Percentiles rank a stretch among this genome's conserved stretches.
Conservation (phyloP, 35 echinoderm and acorn worm species). For the Stichopus chloronotus region DNA sequence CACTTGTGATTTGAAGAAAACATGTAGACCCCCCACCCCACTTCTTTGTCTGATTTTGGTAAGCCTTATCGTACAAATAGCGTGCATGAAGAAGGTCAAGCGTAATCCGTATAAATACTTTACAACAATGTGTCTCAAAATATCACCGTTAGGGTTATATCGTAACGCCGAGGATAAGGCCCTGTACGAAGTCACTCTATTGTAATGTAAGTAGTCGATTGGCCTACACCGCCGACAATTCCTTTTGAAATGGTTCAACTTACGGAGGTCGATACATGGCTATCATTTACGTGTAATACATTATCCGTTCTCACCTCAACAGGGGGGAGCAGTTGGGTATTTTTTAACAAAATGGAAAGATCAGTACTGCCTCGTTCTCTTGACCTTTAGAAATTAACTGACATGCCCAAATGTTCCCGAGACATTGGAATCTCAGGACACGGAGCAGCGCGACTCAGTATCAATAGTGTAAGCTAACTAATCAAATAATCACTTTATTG, state of each 20-base stretch:
- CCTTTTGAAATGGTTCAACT: background rate
- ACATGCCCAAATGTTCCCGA: background rate
- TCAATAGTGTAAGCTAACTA: background rate
- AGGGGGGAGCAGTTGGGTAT: background rate
- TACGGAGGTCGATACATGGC: background rate
- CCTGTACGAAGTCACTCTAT: background rate
- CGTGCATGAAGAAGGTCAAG: no score
- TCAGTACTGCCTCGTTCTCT: background rate
- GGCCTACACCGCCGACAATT: background rate
- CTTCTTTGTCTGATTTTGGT: no score
- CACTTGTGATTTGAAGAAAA: no score
- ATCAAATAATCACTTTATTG: conserved; percentile 7
- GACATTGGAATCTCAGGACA: background rate
- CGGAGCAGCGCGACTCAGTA: background rate
- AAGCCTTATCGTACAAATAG: no score
- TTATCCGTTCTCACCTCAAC: conserved; percentile 14
- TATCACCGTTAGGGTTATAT: background rate
- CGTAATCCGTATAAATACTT: no score
- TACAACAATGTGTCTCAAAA: no score
- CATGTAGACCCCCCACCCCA: no score
- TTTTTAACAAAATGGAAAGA: background rate
- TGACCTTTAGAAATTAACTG: background rate
- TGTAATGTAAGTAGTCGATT: background rate
- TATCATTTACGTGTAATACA: background rate
- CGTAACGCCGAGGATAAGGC: background rate